Evolutionary conservation across 2,113 vertebrate genomes (phyloP), one percentile per base, ranked within the genome.

Genomic region (Xyliphius kryptos): DNA sequence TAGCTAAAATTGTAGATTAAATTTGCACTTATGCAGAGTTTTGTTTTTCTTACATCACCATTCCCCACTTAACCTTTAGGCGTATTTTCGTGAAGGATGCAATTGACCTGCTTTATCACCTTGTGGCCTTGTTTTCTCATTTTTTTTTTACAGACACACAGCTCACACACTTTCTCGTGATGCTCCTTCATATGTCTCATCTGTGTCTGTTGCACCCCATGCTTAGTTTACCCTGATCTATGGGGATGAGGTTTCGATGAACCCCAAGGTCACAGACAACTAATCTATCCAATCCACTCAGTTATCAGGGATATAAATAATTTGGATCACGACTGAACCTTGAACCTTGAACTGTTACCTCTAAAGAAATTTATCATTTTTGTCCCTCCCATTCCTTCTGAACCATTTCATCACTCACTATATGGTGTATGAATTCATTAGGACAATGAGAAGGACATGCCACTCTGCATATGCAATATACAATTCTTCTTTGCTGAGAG

Each of bases 221-320:
- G 49, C 19, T 22, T 76, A 68, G 49, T 74, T 74, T 26, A 36
- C 70, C 69, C 68, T 85, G 84, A 85, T 85, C 74, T 84, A 84
- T 67, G 80, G 74, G 75, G 77, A 69, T 70, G 68, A 77, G 85
- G 83, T 83, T 79, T 77, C 68, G 74, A 87, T 89, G 87, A 82
- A 86, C 86, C 80, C 81, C 80, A 82, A 91, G 86, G 90, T 93
- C 90, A 88, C 80, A 81, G 83, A 87, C 87, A 61, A 82, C 79
- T 86, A 87, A 90, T 88, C 87, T 86, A 83, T 87, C 82, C 80
- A 81, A 82, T 82, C 87, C 85, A 90, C 88, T 90, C 89, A 82
- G 91, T 92, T 93, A 94, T 95, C 92, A 92, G 85, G 87, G 87
- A 88, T 87, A 93, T 91, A 92, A 94, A 95, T 91, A 92, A 91